Evolutionary conservation across 2,888 invertebrate genomes (phyloP), one percentile per base, ranked within the genome.

Genomic region (Eupithecia dodoneata): DNA sequence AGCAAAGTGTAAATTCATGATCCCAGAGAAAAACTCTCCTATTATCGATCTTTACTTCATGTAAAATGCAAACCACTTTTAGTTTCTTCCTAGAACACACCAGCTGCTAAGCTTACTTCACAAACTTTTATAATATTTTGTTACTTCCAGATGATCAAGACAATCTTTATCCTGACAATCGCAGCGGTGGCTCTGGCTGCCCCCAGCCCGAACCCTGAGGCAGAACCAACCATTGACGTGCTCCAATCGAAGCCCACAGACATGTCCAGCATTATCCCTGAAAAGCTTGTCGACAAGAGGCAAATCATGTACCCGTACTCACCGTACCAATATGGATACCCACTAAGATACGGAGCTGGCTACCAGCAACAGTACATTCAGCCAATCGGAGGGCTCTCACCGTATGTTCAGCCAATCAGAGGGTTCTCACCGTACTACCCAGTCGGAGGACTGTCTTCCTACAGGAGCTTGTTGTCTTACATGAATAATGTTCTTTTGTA

Each of bases 121-220:
- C 45, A 6, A 55, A 18, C 9, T 59, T 4, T n/a, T 18, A 59
- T 6, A 30, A 30, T 52, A 66, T 41, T 42, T 67, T 44, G 15
- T 6, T 66, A 42, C 44, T 67, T 69, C 15, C 67, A 69, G 67
- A 69, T 69, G 67, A 69, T 71, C 71, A 71, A 71, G 49, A 49
- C 71, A 13, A 15, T 71, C 49, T 30, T 71, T 13, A 47, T 49
- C 71, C 49, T 49, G 18, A 30, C 49, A 41, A 12, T 71, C 30
- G 47, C 47, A 18, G 42, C 67, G 42, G 67, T 45, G 9, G 67
- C 67, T 44, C 15, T 69, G 44, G 45, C 67, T 9, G n/a, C 44
- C 15, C 67, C 67, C 1, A 69, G n/a, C 42, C 45, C 45, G 7
- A 45, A 10, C 9, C n/a, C 15, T 15, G 67, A 67, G 6, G 9